Conservation (phyloP, 2,888 invertebrate genomes). For the Thumatha senex region DNA sequence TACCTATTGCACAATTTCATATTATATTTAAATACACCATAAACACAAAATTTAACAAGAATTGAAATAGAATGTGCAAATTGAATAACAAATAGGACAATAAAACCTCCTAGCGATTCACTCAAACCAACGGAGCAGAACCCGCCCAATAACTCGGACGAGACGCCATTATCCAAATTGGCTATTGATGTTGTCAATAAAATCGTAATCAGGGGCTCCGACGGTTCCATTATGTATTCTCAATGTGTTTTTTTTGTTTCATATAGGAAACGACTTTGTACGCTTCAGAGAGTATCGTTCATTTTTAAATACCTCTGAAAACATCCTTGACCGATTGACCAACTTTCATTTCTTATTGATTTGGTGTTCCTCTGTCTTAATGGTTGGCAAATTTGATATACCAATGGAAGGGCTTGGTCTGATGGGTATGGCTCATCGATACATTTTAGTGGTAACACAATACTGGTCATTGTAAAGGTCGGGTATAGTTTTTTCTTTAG, state of each 20-base stretch:
- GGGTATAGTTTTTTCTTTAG: too few relatives aligned
- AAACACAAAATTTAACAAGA: background rate
- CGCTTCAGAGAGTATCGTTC: conserved; percentile 16
- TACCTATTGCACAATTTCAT: too few relatives aligned
- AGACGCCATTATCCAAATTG: conserved; percentile 28
- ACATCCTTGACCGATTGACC: conserved; percentile 14
- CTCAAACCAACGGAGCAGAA: conserved; percentile 26
- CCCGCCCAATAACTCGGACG: conserved; percentile 27
- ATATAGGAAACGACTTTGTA: conserved; percentile 17
- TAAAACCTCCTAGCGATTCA: conserved; percentile 9
- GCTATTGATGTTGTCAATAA: conserved; percentile 33
- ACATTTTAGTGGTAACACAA: background rate
- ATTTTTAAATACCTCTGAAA: conserved; percentile 3
- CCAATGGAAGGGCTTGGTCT: conserved; percentile 2
- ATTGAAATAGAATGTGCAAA: conserved; percentile 1
- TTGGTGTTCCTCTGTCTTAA: background rate
- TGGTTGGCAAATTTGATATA: background rate
- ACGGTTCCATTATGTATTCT: conserved; percentile 28
- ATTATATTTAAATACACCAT: too few relatives aligned
- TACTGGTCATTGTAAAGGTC: background rate
- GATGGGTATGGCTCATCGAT: conserved; percentile 5
- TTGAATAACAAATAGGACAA: conserved; percentile 11
- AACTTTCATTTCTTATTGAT: conserved; percentile 2
- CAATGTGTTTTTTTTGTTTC: conserved; percentile 19
- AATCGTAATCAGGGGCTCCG: conserved; percentile 27